Conservation (phyloP, 2,797 vertebrate genomes). For the Microctenopoma lineatum region DNA sequence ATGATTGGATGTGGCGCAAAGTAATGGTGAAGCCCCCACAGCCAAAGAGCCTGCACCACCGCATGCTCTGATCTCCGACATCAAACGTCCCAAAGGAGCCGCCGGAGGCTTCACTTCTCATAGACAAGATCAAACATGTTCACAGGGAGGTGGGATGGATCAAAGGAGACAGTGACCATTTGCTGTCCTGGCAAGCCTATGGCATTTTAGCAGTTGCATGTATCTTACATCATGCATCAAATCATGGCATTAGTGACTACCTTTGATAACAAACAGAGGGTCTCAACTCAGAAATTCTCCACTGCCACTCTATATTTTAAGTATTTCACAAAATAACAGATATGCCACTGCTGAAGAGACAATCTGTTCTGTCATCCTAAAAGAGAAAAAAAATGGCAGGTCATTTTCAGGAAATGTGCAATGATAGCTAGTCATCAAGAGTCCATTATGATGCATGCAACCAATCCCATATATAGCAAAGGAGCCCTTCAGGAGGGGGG, state of each 20-base stretch:
- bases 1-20: slow-evolving; percentile 61
- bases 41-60: slow-evolving; percentile 49
- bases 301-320: background rate
- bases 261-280: slow-evolving; percentile 67
- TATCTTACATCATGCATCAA: slow-evolving; percentile 73
- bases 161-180: slow-evolving; percentile 64
- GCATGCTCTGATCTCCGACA: slow-evolving; percentile 77
- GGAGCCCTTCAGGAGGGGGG: slow-evolving; percentile 19
- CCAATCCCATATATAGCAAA: slow-evolving; percentile 41
- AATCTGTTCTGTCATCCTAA: slow-evolving; percentile 1
- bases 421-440: slow-evolving; percentile 63
- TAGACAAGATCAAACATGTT: slow-evolving; percentile 73
- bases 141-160: slow-evolving; percentile 19
- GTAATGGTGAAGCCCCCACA: slow-evolving; percentile 58
- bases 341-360: slow-evolving; percentile 21
- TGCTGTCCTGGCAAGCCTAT: slow-evolving; percentile 58
- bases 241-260: slow-evolving; percentile 45
- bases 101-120: slow-evolving; percentile 50
- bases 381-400: slow-evolving; percentile 10
- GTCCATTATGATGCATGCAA: slow-evolving; percentile 58
- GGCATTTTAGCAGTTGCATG: slow-evolving; percentile 59
- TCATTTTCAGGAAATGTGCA: slow-evolving; percentile 53
- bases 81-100: slow-evolving; percentile 73
- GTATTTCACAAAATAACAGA: slow-evolving; percentile 39
- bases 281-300: slow-evolving; percentile 35